Conservation (phyloP, 2,113 vertebrate species). For the Burhinus oedicnemus region DNA sequence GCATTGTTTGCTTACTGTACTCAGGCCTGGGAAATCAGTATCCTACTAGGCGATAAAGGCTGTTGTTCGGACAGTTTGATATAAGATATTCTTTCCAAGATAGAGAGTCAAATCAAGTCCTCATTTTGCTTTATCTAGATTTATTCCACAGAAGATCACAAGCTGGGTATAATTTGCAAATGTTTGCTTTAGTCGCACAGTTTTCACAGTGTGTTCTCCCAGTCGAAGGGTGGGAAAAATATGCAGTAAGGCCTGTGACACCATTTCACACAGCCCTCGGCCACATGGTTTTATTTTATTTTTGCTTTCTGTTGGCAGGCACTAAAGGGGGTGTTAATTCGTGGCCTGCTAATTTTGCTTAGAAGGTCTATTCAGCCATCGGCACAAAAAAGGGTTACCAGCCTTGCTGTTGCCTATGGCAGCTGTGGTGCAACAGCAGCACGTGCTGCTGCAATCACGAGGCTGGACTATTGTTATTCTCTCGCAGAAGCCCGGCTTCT, state of each 20-base stretch:
- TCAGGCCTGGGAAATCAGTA: not conserved
- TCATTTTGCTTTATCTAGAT: not conserved
- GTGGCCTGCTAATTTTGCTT: slow-evolving; percentile 23
- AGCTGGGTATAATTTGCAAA: slow-evolving; percentile 40
- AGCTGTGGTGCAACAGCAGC: not conserved
- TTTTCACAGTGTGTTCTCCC: slow-evolving; percentile 42
- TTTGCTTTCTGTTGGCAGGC: slow-evolving; percentile 51
- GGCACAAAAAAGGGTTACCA: not conserved
- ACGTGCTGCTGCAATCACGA: not conserved
- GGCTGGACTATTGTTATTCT: not conserved
- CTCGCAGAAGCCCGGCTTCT: not conserved
- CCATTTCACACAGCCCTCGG: slow-evolving; percentile 20
- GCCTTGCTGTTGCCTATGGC: not conserved
- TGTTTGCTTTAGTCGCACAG: slow-evolving; percentile 41
- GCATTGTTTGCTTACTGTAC: slow-evolving; percentile 1
- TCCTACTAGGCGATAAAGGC: not conserved
- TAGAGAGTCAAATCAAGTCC: not conserved
- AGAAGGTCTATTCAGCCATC: not conserved
- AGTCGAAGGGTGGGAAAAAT: slow-evolving; percentile 1
- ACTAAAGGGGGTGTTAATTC: slow-evolving; percentile 41
- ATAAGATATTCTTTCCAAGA: not conserved
- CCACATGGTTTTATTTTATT: slow-evolving; percentile 59
- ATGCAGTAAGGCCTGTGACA: slow-evolving; percentile 35
- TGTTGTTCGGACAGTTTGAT: not conserved
- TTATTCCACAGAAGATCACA: slow-evolving; percentile 29